phyloP scores from a whole-genome alignment of 2,113 vertebrate species.

The Antechinus stuartii region DNA sequence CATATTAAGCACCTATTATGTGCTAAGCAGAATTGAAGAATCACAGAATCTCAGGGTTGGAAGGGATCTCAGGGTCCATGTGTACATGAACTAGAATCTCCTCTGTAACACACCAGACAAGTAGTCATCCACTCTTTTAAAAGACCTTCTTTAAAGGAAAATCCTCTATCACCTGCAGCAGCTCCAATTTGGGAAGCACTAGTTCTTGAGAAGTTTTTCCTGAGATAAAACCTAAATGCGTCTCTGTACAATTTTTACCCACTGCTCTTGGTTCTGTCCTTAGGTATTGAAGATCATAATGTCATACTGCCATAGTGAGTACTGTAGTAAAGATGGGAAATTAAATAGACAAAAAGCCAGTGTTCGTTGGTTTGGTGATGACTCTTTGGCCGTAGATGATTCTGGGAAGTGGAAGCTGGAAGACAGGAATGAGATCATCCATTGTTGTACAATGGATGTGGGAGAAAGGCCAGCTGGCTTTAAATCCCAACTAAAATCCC shows the following conservation, averaged over 20 bases:
- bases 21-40: background rate
- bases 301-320: background rate
- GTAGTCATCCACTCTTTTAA: background rate
- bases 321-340: background rate
- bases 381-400: background rate
- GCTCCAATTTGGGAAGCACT: background rate
- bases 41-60: background rate
- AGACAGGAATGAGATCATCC: background rate
- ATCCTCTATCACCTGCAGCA: background rate
- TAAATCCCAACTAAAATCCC: background rate
- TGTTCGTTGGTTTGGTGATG: background rate
- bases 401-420: background rate
- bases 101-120: background rate
- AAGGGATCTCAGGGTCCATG: background rate
- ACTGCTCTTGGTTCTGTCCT: background rate
- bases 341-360: background rate
- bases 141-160: background rate
- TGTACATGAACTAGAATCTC: background rate
- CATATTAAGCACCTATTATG: too few relatives aligned
- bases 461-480: conserved; percentile 1
- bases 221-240: background rate
- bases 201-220: too few relatives aligned
- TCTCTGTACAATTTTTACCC: background rate
- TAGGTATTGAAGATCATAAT: background rate
- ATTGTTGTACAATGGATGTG: background rate